Evolutionary conservation across 30 jellyfish, hydroid and myxozoan species (phyloP).

Genomic region (Calvadosia cruxmelitensis): DNA sequence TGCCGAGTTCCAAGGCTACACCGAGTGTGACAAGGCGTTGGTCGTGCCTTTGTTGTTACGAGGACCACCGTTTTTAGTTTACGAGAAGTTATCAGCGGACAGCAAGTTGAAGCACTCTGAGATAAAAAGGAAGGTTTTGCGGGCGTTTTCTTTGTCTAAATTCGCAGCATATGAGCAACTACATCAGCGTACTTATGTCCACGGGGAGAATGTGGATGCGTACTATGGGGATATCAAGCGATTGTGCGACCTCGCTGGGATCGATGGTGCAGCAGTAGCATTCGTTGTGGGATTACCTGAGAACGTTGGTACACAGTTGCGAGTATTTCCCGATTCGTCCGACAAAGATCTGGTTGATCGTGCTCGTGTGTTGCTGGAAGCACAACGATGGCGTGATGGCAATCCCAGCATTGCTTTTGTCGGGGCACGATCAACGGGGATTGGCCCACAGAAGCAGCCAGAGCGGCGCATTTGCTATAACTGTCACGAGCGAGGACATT

Average conservation of each 20-base stretch:
- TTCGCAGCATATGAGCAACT: slow-evolving; percentile 7
- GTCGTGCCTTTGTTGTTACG: slow-evolving; percentile 2
- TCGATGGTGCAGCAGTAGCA: slow-evolving; percentile 6
- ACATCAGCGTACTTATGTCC: slow-evolving; percentile 1
- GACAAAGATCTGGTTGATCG: no score
- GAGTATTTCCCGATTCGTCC: no score
- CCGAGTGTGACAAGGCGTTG: not conserved
- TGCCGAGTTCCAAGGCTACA: slow-evolving; percentile 4
- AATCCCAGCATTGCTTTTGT: no score
- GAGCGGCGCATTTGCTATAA: no score
- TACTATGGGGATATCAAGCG: slow-evolving; percentile 3
- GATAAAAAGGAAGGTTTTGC: not conserved
- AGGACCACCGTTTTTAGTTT: slow-evolving; percentile 10
- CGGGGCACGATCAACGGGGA: no score
- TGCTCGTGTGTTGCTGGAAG: no score
- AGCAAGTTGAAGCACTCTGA: no score
- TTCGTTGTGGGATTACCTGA: no score
- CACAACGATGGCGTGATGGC: no score
- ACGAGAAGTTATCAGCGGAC: not conserved
- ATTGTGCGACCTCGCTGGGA: slow-evolving; percentile 12
- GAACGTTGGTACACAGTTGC: no score
- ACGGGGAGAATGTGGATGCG: slow-evolving; percentile 11
- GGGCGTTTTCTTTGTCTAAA: slow-evolving; percentile 1
- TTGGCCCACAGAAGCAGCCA: no score
- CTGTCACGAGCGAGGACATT: no score